Evolutionary conservation across 2,113 vertebrate species (phyloP).

Genomic region (Spermophilus dauricus): DNA sequence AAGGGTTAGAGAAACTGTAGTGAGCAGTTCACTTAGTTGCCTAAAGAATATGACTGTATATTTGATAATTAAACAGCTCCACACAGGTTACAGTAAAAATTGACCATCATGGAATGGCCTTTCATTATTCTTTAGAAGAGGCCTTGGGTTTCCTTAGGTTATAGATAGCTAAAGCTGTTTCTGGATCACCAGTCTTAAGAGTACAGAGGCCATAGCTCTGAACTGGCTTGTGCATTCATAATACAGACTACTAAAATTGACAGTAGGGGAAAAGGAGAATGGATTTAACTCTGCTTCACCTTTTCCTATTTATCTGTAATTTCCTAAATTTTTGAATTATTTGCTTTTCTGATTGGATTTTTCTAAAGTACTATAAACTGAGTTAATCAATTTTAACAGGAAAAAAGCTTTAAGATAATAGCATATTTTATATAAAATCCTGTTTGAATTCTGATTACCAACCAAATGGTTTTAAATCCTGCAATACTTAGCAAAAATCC

Average conservation of each 20-base stretch:
- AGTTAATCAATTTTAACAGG: conserved; percentile 12
- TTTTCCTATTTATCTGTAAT: conserved; percentile 10
- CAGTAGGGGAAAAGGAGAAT: background rate
- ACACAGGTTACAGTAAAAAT: conserved; percentile 36
- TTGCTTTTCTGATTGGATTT: conserved; percentile 32
- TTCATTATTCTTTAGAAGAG: conserved; percentile 1
- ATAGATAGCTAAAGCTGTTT: background rate
- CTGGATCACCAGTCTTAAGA: conserved; percentile 1
- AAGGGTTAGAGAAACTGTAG: background rate
- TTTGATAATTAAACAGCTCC: background rate
- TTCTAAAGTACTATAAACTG: conserved; percentile 13
- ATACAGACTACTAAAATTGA: background rate
- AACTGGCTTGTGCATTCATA: background rate
- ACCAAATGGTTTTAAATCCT: conserved; percentile 59
- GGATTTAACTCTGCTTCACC: background rate
- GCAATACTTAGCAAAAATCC: conserved; percentile 69
- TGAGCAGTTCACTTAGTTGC: background rate
- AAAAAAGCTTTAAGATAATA: conserved; percentile 10
- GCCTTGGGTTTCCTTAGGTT: background rate
- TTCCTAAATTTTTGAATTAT: background rate
- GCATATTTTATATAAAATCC: conserved; percentile 47
- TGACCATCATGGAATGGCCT: background rate
- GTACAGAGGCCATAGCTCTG: background rate
- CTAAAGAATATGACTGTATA: background rate
- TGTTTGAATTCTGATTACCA: conserved; percentile 57